These are phyloP conservation scores for Apostichopus japonicus DNA, from an alignment of 35 echinoderm and acorn worm genomes.

Conservation along the genomic window DNA sequence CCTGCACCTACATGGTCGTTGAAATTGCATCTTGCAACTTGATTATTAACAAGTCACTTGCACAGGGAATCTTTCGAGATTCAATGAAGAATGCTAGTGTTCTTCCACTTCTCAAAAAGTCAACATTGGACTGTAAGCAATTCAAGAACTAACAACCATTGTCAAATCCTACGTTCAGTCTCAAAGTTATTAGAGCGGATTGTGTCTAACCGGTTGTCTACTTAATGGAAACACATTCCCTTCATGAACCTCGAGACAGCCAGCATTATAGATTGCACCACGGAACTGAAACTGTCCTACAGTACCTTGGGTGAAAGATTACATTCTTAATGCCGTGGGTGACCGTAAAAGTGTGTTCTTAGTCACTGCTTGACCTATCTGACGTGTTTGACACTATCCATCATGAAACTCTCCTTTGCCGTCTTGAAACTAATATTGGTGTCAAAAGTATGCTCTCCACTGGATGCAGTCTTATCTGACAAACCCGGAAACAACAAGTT, in stretches of 20 bases:
- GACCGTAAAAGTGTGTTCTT: neutral
- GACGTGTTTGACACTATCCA: neutral
- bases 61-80: neutral
- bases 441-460: neutral
- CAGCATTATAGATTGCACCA: constrained; percentile 9
- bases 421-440: neutral
- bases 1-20: neutral
- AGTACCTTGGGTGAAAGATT: constrained; percentile 9
- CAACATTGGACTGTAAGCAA: neutral
- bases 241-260: neutral
- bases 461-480: neutral
- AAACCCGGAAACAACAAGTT: no score
- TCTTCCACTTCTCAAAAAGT: constrained; percentile 19
- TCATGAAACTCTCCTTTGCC: constrained; percentile 1
- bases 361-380: neutral
- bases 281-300: constrained; percentile 26
- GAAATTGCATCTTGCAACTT: neutral
- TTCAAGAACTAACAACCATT: constrained; percentile 17
- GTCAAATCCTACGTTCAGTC: neutral
- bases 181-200: constrained; percentile 28
- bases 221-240: neutral
- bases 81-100: neutral
- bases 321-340: neutral
- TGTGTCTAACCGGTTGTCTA: neutral
- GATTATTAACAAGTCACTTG: constrained; percentile 7